phyloP scores from a whole-genome alignment of 2,113 vertebrate genomes.

The Hippoglossus stenolepis region DNA sequence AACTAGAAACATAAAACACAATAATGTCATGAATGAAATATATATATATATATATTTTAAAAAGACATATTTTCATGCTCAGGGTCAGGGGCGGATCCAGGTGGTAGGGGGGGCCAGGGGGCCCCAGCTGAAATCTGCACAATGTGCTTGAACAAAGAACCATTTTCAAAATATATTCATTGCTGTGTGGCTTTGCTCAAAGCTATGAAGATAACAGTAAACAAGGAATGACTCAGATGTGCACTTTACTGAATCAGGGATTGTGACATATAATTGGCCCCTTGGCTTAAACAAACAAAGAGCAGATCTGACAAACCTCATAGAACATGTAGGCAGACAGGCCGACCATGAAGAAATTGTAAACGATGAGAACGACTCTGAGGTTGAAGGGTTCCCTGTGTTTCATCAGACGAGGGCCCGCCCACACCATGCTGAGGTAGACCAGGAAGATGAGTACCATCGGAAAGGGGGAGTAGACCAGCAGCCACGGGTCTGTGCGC shows the following conservation, averaged over 20 bases:
- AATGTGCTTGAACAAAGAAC: no score
- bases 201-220: no score
- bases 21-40: not conserved
- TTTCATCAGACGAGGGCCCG: constrained; percentile 72
- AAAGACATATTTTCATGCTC: no score
- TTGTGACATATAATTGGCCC: not conserved
- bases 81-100: no score
- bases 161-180: no score
- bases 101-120: no score
- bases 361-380: constrained; percentile 69
- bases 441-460: constrained; percentile 69
- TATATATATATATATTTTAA: no score
- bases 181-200: no score
- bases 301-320: constrained; percentile 73
- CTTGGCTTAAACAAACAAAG: not conserved
- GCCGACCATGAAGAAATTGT: constrained; percentile 77
- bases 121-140: no score
- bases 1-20: constrained; percentile 73
- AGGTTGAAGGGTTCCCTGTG: constrained; percentile 68
- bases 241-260: no score
- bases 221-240: no score
- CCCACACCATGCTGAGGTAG: constrained; percentile 73
- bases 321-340: constrained; percentile 82
- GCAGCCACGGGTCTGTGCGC: constrained; percentile 79
- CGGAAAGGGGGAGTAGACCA: constrained; percentile 78